These are phyloP conservation scores for Grammomys surdaster DNA, from an alignment of 2,113 vertebrate species.

Conservation along the genomic window DNA sequence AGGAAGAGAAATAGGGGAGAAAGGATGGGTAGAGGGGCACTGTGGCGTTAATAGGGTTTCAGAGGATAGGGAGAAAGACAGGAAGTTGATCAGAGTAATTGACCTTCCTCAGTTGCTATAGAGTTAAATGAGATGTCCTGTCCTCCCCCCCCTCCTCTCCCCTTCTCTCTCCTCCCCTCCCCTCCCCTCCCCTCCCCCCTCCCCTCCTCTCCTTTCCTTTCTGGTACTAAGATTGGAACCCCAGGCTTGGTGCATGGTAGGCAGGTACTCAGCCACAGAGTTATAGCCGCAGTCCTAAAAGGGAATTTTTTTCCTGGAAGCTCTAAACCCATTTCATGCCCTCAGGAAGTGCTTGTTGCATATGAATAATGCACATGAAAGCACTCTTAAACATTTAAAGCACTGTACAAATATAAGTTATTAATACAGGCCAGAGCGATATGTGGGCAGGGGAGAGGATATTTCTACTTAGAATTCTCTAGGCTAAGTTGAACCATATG, in stretches of 20 bases:
- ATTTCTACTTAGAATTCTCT: neutral
- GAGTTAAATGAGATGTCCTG: neutral
- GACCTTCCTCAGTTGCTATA: neutral
- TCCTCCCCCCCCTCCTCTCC: too few species aligned
- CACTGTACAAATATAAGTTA: constrained; percentile 61
- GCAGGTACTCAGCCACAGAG: neutral
- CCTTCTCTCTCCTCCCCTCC: too few species aligned
- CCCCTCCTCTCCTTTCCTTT: too few species aligned
- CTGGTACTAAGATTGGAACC: neutral
- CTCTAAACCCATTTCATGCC: constrained; percentile 1
- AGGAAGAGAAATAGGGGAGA: neutral
- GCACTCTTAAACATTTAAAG: constrained; percentile 63
- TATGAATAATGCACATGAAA: constrained; percentile 66
- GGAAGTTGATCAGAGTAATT: neutral
- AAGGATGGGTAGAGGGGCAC: neutral
- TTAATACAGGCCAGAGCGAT: constrained; percentile 52
- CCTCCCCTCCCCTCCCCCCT: accelerated
- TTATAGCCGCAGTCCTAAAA: constrained; percentile 23
- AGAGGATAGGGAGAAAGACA: neutral
- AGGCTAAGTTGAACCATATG: neutral
- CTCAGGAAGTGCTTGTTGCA: constrained; percentile 64
- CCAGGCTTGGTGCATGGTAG: neutral
- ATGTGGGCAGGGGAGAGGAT: neutral
- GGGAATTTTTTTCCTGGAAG: constrained; percentile 43
- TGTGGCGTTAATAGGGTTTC: constrained; percentile 32